phyloP scores from a whole-genome alignment of 1,140 invertebrate genomes.

The Drosophila malerkotliana region DNA sequence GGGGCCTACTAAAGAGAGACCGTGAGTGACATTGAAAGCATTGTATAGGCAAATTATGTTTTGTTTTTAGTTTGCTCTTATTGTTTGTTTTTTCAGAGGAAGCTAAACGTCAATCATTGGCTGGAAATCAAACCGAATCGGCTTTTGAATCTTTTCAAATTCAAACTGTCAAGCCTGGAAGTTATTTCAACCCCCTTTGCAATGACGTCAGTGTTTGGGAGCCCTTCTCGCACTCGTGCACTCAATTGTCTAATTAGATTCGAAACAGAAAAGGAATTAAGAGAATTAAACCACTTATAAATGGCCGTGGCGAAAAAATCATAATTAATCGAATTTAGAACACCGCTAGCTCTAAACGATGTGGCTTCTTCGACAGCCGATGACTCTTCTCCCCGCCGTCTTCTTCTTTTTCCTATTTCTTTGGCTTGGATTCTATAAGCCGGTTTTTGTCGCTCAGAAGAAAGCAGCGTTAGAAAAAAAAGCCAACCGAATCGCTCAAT shows the following conservation, averaged over 20 bases:
- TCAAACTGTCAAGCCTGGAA: constrained; percentile 3
- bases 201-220: constrained; percentile 51
- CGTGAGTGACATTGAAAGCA: constrained; percentile 68
- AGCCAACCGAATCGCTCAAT: constrained; percentile 31
- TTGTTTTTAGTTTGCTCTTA: constrained; percentile 56
- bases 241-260: constrained; percentile 75
- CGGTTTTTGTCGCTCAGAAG: constrained; percentile 59
- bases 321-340: constrained; percentile 79
- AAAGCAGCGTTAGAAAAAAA: constrained; percentile 43
- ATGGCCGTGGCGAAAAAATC: constrained; percentile 50
- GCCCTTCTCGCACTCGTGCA: constrained; percentile 10
- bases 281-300: constrained; percentile 55
- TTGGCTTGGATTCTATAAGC: constrained; percentile 14
- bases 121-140: constrained; percentile 9
- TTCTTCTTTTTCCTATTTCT: constrained; percentile 8
- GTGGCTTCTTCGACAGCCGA: constrained; percentile 21
- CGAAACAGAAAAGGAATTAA: constrained; percentile 44
- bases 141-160: constrained; percentile 26
- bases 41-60: constrained; percentile 62
- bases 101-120: constrained; percentile 69
- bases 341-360: constrained; percentile 63
- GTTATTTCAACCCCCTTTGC: neutral
- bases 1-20: constrained; percentile 5
- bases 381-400: constrained; percentile 18
- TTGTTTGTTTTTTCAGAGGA: constrained; percentile 25